Evolutionary conservation across 2,888 invertebrate genomes (phyloP).

Genomic region (Malachius bipustulatus): DNA sequence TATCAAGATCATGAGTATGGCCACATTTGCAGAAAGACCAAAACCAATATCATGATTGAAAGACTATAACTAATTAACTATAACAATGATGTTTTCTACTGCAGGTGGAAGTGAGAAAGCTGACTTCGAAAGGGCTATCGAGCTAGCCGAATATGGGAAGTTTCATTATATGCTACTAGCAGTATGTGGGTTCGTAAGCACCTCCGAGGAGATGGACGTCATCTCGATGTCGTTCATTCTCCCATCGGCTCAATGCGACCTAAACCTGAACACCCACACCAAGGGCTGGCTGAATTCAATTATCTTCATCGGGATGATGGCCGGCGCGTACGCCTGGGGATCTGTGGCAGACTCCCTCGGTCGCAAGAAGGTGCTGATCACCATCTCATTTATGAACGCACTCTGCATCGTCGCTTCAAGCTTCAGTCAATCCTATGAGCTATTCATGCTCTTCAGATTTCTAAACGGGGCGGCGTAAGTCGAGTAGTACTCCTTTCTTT

Average conservation of each 20-base stretch:
- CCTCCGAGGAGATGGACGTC: constrained; percentile 93
- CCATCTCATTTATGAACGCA: constrained; percentile 82
- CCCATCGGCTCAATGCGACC: constrained; percentile 86
- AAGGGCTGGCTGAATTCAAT: constrained; percentile 65
- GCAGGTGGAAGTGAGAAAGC: constrained; percentile 54
- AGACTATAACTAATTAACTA: too few relatives aligned
- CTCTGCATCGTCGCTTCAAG: constrained; percentile 83
- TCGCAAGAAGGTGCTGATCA: constrained; percentile 76
- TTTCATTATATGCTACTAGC: constrained; percentile 83
- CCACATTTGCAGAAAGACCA: too few relatives aligned
- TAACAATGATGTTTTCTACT: too few relatives aligned
- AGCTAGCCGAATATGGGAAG: constrained; percentile 74
- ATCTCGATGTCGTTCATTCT: constrained; percentile 91
- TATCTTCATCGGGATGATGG: constrained; percentile 73
- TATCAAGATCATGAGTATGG: too few relatives aligned
- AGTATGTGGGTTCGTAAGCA: constrained; percentile 88
- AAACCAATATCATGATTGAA: too few relatives aligned
- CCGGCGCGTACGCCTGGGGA: constrained; percentile 87
- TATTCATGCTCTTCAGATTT: constrained; percentile 83
- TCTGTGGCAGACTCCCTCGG: constrained; percentile 82
- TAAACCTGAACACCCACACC: constrained; percentile 71
- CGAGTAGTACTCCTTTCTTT: constrained; percentile 7
- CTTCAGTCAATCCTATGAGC: constrained; percentile 76
- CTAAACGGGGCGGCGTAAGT: constrained; percentile 91
- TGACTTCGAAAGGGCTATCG: constrained; percentile 80